A percentile compares a stretch with the other conserved stretches of the same genome.
phyloP scores from a whole-genome alignment of 2,797 vertebrate species.

The Peromyscus nudipes region DNA sequence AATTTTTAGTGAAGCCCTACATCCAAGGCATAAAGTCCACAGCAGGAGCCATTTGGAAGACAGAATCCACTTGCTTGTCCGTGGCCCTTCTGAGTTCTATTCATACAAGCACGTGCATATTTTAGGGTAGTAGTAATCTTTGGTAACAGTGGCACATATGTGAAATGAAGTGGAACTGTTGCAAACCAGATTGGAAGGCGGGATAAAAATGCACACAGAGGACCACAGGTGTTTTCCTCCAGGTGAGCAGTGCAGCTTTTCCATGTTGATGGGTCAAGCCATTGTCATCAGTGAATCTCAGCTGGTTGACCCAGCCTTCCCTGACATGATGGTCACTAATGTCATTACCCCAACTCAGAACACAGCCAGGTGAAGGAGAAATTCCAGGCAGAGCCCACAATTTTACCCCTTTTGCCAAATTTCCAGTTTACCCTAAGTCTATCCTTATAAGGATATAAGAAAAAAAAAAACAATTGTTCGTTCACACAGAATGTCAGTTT shows the following conservation, averaged over 20 bases:
- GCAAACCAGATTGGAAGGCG: neutral
- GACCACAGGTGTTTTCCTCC: neutral
- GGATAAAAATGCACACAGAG: neutral
- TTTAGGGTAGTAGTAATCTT: neutral
- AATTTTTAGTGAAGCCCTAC: neutral
- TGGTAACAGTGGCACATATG: neutral
- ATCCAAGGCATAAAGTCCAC: neutral
- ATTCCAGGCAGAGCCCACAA: neutral
- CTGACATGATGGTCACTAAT: neutral
- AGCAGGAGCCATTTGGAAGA: neutral
- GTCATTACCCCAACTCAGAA: neutral
- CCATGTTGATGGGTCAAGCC: neutral
- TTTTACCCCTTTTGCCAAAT: neutral
- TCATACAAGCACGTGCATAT: neutral
- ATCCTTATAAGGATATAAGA: neutral
- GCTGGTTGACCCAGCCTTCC: neutral
- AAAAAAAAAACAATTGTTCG: neutral
- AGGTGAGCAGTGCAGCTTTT: neutral
- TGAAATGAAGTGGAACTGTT: neutral
- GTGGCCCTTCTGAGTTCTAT: neutral
- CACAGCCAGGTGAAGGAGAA: neutral
- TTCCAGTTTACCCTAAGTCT: neutral
- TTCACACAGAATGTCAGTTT: neutral
- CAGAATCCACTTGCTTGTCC: neutral
- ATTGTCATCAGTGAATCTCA: neutral